Evolutionary conservation across 2,797 vertebrate species (phyloP).

Genomic region (Argentina silus): DNA sequence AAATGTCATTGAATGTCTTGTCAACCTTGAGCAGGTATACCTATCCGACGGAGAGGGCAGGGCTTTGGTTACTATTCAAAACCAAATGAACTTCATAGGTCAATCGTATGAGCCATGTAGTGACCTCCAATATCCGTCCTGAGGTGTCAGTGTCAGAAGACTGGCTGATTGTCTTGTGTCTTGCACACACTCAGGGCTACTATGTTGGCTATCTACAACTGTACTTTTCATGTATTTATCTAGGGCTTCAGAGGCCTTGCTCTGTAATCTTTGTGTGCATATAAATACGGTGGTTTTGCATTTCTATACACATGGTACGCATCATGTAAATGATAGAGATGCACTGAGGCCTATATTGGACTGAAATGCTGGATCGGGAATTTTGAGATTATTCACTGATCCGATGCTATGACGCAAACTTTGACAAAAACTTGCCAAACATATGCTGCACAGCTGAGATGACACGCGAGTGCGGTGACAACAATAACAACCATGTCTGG

Average conservation of each 20-base stretch:
- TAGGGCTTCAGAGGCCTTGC: background rate
- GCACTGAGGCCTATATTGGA: too few relatives aligned
- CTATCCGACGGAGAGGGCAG: background rate
- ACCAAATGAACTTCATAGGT: background rate
- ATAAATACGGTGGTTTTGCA: background rate
- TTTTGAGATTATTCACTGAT: too few relatives aligned
- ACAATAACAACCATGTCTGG: too few relatives aligned
- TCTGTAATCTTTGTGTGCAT: background rate
- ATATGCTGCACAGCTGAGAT: too few relatives aligned
- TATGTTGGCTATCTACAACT: too few relatives aligned
- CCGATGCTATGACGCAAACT: too few relatives aligned
- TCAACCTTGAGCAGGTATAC: background rate
- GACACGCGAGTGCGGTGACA: too few relatives aligned
- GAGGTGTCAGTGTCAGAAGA: background rate
- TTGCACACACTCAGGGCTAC: too few relatives aligned
- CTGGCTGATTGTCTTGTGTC: background rate
- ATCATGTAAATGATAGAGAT: too few relatives aligned
- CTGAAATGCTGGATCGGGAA: too few relatives aligned
- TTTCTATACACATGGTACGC: too few relatives aligned
- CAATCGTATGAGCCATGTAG: background rate
- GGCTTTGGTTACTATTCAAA: background rate
- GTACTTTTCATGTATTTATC: background rate
- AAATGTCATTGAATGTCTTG: conserved; percentile 15
- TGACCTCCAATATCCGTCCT: background rate
- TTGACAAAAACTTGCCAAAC: too few relatives aligned